Conservation (phyloP, 2,797 vertebrate genomes). For the Mormyrops boulengeri region DNA sequence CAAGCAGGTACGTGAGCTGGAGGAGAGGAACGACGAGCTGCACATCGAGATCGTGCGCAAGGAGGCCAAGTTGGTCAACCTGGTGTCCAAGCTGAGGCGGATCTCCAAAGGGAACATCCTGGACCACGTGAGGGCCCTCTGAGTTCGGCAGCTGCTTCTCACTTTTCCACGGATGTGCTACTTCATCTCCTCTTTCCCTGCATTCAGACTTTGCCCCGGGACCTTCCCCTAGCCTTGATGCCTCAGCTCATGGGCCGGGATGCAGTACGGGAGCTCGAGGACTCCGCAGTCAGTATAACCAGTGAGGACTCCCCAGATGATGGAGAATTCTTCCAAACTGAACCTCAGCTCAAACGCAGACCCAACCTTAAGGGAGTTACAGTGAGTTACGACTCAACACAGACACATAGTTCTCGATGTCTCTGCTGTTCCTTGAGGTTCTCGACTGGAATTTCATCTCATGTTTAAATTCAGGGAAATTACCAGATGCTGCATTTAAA, state of each 20-base stretch:
- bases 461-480: background rate
- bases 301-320: constrained; percentile 82
- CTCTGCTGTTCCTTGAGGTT: background rate
- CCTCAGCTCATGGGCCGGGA: constrained; percentile 54
- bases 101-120: constrained; percentile 69
- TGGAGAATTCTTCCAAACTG: constrained; percentile 53
- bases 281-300: constrained; percentile 55
- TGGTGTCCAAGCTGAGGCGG: constrained; percentile 82
- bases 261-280: constrained; percentile 66
- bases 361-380: constrained; percentile 78
- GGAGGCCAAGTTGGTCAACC: constrained; percentile 80
- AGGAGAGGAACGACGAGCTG: constrained; percentile 89
- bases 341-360: constrained; percentile 70
- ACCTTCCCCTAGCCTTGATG: constrained; percentile 68
- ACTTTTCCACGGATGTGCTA: background rate
- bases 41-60: constrained; percentile 83
- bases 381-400: constrained; percentile 43
- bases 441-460: background rate
- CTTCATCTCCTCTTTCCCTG: constrained; percentile 15
- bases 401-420: background rate
- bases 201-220: constrained; percentile 75
- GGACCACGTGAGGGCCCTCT: constrained; percentile 62
- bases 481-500: background rate
- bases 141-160: background rate
- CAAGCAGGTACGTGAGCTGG: constrained; percentile 93